Evolutionary conservation across 2,797 vertebrate species (phyloP).

Genomic region (Lagodon rhomboides): DNA sequence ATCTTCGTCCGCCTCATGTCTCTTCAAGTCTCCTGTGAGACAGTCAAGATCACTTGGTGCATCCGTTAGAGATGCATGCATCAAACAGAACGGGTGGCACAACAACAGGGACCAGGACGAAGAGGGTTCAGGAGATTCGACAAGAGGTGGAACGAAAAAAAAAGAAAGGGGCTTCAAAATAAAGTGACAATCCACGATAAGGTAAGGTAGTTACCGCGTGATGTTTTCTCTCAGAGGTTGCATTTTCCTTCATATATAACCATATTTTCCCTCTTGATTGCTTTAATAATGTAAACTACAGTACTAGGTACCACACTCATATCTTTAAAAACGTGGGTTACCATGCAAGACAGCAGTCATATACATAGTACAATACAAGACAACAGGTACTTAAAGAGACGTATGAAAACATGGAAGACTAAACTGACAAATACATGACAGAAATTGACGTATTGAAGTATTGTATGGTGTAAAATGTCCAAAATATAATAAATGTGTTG

Average conservation of each 20-base stretch:
- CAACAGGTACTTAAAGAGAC: slow-evolving; percentile 38
- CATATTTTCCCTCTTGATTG: background rate
- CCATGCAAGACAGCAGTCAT: slow-evolving; percentile 50
- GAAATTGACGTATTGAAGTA: background rate
- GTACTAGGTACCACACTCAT: background rate
- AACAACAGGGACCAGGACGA: slow-evolving; percentile 57
- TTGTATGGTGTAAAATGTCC: slow-evolving; percentile 2
- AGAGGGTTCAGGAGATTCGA: slow-evolving; percentile 64
- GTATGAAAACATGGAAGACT: slow-evolving; percentile 26
- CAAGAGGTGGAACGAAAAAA: slow-evolving; percentile 65
- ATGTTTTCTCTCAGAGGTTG: slow-evolving; percentile 56
- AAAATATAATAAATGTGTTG: background rate
- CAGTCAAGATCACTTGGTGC: slow-evolving; percentile 85
- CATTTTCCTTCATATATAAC: slow-evolving; percentile 10
- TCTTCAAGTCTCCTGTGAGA: slow-evolving; percentile 84
- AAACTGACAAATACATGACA: slow-evolving; percentile 44
- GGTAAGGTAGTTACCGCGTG: too few relatives aligned
- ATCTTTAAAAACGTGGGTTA: background rate
- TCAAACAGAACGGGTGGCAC: slow-evolving; percentile 68
- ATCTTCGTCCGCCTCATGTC: slow-evolving; percentile 46
- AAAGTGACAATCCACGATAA: slow-evolving; percentile 45
- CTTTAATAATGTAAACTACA: slow-evolving; percentile 4
- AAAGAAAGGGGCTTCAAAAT: slow-evolving; percentile 44
- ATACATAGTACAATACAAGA: slow-evolving; percentile 48
- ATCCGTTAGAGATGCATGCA: slow-evolving; percentile 79